Base-by-base conservation (phyloP, 2,113 vertebrate genomes). In the Phalacrocorax pelagicus region DNA sequence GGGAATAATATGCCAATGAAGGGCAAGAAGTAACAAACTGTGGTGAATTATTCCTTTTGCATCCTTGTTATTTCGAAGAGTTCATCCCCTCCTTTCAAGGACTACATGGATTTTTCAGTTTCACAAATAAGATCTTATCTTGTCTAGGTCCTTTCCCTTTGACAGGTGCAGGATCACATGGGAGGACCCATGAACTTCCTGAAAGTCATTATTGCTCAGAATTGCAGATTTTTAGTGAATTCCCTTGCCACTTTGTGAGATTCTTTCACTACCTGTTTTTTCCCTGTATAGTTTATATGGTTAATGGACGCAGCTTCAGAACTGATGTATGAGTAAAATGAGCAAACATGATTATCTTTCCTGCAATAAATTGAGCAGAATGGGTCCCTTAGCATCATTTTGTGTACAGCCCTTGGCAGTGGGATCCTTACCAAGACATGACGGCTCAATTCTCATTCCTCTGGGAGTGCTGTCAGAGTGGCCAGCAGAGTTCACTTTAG, bases 401-500 rank as follows among this genome's bases (percentile, higher is more conserved):
- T 54, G 17, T 19, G 12, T 52, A 29, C 29, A 77, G 36, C 26
- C 29, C 26, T 73, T 74, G 80, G 59, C 71, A 67, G 8, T 32
- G 44, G 51, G 46, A 89, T 20, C n/a, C n/a, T 95, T 82, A 36
- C 49, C 17, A 81, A 72, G 80, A 63, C 3, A 2, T 72, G 67
- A 38, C 81, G 91, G 42, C 52, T 75, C 55, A 73, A 7, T 13
- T 74, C 46, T 54, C 34, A 3, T 44, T 94, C 47, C 34, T 72
- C 75, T 52, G 81, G 54, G 23, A 94, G 51, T 36, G 42, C 78
- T 83, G 40, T 77, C 38, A 58, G 71, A 78, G 73, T 49, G 36
- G 72, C 63, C 40, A 97, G 78, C 30, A 94, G 82, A 30, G 78
- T 83, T 74, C 90, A 58, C 30, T 94, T 97, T 23, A 96, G 92